Conservation (phyloP, 1,140 invertebrate genomes). For the Aphaenogaster rudis region DNA sequence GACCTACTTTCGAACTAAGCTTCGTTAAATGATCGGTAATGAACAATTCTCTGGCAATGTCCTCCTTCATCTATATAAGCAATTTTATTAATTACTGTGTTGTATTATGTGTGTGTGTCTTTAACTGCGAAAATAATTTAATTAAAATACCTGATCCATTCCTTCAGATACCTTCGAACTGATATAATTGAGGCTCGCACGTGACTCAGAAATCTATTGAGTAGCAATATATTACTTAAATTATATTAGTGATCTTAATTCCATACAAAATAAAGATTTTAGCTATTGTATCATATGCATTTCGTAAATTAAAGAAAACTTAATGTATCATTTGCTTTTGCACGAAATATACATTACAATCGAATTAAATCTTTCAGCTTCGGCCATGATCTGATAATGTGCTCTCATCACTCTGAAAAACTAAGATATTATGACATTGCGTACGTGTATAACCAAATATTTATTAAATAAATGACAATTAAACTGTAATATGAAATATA, state of each 20-base stretch:
- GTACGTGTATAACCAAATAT: conserved; percentile 9
- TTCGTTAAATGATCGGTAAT: conserved; percentile 81
- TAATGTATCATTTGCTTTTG: neutral
- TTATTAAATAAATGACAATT: conserved; percentile 17
- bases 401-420: conserved; percentile 76
- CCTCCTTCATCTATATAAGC: conserved; percentile 79
- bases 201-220: conserved; percentile 68
- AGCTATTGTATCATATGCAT: neutral
- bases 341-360: conserved; percentile 72
- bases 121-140: conserved; percentile 11
- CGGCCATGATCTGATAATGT: conserved; percentile 77
- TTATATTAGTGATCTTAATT: neutral
- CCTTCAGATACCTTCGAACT: conserved; percentile 74
- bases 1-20: conserved; percentile 72
- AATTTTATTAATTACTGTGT: conserved; percentile 28
- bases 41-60: conserved; percentile 79
- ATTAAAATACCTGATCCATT: conserved; percentile 77
- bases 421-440: conserved; percentile 66
- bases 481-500: conserved; percentile 19
- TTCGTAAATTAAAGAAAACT: conserved; percentile 22
- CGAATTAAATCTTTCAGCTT: conserved; percentile 76
- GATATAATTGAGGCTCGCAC: conserved; percentile 77
- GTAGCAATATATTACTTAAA: conserved; percentile 6
- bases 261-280: neutral
- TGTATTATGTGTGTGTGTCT: neutral